Evolutionary conservation across 2,113 vertebrate species (phyloP).

Genomic region (Phalacrocorax carbo): DNA sequence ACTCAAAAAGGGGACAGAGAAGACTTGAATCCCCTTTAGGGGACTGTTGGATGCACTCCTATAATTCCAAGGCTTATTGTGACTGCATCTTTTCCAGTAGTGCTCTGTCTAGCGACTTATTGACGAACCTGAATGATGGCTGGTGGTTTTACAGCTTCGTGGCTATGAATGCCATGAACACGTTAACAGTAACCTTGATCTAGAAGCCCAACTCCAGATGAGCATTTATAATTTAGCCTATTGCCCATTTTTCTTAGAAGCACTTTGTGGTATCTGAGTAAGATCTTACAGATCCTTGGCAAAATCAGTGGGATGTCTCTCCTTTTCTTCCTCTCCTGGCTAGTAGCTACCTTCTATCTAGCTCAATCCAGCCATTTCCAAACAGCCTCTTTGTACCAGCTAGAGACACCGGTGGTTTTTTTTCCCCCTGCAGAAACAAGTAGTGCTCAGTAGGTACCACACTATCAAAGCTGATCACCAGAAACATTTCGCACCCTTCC

Average conservation of each 20-base stretch:
- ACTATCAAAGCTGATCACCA: background rate
- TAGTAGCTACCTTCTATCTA: background rate
- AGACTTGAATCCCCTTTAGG: background rate
- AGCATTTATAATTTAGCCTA: background rate
- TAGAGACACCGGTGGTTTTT: background rate
- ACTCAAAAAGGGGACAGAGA: background rate
- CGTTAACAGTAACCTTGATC: background rate
- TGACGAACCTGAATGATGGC: background rate
- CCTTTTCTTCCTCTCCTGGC: background rate
- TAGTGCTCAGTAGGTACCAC: background rate
- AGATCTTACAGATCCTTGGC: background rate
- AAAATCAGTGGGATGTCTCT: background rate
- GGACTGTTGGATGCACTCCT: background rate
- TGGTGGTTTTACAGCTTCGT: background rate
- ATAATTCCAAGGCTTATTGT: background rate
- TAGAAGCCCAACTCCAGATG: background rate
- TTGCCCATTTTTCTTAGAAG: background rate
- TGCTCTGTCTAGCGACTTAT: background rate
- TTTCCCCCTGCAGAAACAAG: background rate
- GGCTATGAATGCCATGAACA: background rate
- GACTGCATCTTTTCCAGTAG: background rate
- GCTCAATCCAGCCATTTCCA: background rate
- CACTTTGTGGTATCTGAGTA: background rate
- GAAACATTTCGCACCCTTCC: background rate
- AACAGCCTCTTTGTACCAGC: background rate